phyloP scores from a whole-genome alignment of 2,888 invertebrate species.

The Drepana falcataria region DNA sequence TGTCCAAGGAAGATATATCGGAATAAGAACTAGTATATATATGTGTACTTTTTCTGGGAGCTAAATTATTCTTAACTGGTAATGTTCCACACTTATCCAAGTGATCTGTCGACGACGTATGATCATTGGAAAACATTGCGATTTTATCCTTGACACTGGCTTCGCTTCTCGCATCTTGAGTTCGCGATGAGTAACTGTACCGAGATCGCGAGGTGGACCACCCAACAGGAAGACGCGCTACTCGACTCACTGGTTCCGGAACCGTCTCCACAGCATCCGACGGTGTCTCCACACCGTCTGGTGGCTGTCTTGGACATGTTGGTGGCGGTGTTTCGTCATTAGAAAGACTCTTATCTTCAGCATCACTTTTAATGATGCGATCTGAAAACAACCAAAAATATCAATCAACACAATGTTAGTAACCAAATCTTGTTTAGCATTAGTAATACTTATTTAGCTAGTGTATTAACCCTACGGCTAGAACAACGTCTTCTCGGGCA shows the following conservation, averaged over 20 bases:
- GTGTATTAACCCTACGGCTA: neutral
- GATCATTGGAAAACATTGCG: constrained; percentile 87
- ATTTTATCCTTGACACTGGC: constrained; percentile 91
- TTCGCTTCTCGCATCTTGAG: constrained; percentile 88
- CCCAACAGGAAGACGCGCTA: constrained; percentile 47
- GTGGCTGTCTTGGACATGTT: constrained; percentile 85
- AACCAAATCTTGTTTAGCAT: constrained; percentile 5
- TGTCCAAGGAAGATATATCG: constrained; percentile 60
- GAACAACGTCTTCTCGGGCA: constrained; percentile 10
- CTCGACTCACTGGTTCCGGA: constrained; percentile 55
- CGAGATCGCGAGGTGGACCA: constrained; percentile 53
- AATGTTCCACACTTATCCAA: constrained; percentile 67
- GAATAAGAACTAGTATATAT: constrained; percentile 47
- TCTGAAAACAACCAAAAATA: constrained; percentile 46
- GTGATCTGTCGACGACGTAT: constrained; percentile 54
- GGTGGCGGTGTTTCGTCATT: constrained; percentile 71
- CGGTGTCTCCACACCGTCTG: constrained; percentile 90
- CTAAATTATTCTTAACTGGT: constrained; percentile 46
- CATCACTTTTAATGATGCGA: constrained; percentile 66
- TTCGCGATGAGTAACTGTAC: constrained; percentile 73
- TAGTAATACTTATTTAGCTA: neutral
- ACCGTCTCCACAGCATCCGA: constrained; percentile 81
- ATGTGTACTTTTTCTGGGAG: constrained; percentile 46
- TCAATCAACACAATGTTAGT: neutral
- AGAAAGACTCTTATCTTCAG: constrained; percentile 70